A percentile compares a stretch with the other conserved stretches of the same genome.
Evolutionary conservation across 2,888 invertebrate genomes (phyloP).

Genomic region (Linyphia triangularis): DNA sequence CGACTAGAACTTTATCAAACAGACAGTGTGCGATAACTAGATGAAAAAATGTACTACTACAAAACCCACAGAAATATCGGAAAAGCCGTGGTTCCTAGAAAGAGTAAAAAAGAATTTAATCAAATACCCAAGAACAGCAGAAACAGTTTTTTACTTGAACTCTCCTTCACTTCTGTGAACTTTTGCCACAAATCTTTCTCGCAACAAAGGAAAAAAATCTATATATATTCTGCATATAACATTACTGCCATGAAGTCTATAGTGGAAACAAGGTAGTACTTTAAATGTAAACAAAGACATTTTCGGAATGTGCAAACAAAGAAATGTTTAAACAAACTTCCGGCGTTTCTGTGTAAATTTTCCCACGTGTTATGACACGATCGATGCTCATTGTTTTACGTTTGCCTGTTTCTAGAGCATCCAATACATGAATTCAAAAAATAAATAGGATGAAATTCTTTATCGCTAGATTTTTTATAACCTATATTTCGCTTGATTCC

Average conservation of each 20-base stretch:
- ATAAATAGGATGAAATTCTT: too few relatives aligned
- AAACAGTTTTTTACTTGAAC: not conserved
- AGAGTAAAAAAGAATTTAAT: not conserved
- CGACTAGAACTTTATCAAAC: too few relatives aligned
- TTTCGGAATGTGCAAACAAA: slow-evolving; percentile 28
- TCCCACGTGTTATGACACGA: not conserved
- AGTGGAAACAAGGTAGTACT: not conserved
- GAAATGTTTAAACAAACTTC: slow-evolving; percentile 13
- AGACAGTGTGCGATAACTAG: too few relatives aligned
- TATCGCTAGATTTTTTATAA: too few relatives aligned
- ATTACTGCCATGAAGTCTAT: not conserved
- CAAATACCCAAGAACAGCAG: not conserved
- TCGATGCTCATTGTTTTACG: slow-evolving; percentile 9
- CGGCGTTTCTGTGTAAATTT: slow-evolving; percentile 8
- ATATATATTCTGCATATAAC: not conserved
- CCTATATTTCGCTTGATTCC: too few relatives aligned
- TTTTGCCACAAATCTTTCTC: slow-evolving; percentile 14
- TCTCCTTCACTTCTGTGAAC: not conserved
- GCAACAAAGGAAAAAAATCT: not conserved
- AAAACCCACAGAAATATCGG: not conserved
- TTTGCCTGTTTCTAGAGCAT: too few relatives aligned
- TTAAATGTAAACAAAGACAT: not conserved
- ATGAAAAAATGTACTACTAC: too few relatives aligned
- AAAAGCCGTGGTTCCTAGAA: not conserved
- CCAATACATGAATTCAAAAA: too few relatives aligned